Percentiles rank a stretch among this genome's conserved stretches.
These are phyloP conservation scores for Notechis scutatus DNA, from an alignment of 2,113 vertebrate genomes.

Conservation along the genomic window DNA sequence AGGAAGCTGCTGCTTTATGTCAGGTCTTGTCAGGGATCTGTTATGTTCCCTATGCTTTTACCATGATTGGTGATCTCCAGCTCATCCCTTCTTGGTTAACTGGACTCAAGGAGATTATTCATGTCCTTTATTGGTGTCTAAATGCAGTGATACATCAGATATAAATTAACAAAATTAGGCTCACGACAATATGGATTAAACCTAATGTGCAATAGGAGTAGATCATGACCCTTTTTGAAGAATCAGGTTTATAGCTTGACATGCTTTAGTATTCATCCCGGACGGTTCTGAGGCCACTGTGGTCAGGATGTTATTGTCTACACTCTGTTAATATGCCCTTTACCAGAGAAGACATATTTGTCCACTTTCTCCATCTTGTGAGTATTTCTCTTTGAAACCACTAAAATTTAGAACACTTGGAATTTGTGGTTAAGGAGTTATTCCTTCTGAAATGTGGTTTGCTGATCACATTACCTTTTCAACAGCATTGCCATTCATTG, in stretches of 20 bases:
- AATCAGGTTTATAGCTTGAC: neutral
- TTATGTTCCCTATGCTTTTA: neutral
- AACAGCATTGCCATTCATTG: neutral
- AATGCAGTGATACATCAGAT: neutral
- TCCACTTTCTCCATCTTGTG: neutral
- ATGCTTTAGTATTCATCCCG: neutral
- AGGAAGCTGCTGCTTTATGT: neutral
- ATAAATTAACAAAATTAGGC: neutral
- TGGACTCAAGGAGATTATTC: neutral
- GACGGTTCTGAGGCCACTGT: neutral
- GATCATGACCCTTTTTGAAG: neutral
- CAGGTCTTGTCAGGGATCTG: neutral
- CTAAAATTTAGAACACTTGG: neutral
- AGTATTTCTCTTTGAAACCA: neutral
- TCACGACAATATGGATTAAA: neutral
- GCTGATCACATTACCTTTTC: neutral
- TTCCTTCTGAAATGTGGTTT: neutral
- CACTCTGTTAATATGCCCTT: neutral
- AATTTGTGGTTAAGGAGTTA: neutral
- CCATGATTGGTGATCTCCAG: neutral
- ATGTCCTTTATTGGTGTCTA: neutral
- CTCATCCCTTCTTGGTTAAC: neutral
- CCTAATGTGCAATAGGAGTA: neutral
- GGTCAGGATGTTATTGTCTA: neutral
- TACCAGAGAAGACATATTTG: neutral